A percentile compares a stretch with the other conserved stretches of the same genome.
Evolutionary conservation across 2,888 invertebrate genomes (phyloP).

Genomic region (Allolobophora icterica): DNA sequence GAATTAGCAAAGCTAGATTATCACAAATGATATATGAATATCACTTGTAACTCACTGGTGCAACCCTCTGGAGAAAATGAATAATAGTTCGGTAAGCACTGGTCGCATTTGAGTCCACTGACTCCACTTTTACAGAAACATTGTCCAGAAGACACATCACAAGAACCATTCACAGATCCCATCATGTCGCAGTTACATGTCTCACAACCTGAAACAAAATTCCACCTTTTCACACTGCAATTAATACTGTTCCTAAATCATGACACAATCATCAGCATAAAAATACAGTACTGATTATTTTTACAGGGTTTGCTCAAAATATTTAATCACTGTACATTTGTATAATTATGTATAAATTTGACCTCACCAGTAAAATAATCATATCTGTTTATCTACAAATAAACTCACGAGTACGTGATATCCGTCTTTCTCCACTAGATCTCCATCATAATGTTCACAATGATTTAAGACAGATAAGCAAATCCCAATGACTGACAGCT

Average conservation of each 20-base stretch:
- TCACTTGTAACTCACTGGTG: slow-evolving; percentile 56
- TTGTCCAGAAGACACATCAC: slow-evolving; percentile 71
- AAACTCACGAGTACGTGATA: not conserved
- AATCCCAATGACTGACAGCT: too few relatives aligned
- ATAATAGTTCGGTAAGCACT: slow-evolving; percentile 74
- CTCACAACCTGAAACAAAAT: slow-evolving; percentile 44
- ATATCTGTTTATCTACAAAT: not conserved
- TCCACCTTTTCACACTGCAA: not conserved
- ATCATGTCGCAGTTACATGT: slow-evolving; percentile 79
- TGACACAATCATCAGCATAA: not conserved
- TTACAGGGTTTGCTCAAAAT: not conserved
- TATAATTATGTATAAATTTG: not conserved
- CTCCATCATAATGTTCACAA: too few relatives aligned
- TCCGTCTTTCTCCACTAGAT: not conserved
- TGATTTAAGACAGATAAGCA: too few relatives aligned
- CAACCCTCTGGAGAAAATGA: slow-evolving; percentile 68
- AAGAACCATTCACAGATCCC: slow-evolving; percentile 81
- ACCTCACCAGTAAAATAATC: not conserved
- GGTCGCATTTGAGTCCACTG: slow-evolving; percentile 89
- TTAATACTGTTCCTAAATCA: not conserved
- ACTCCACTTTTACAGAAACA: slow-evolving; percentile 76
- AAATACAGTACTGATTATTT: not conserved
- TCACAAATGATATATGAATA: not conserved
- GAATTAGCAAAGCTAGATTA: not conserved
- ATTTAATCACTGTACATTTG: not conserved